Percentiles rank a stretch among this genome's conserved stretches.
phyloP scores from a whole-genome alignment of 2,888 invertebrate species.

The Germaria angustata region DNA sequence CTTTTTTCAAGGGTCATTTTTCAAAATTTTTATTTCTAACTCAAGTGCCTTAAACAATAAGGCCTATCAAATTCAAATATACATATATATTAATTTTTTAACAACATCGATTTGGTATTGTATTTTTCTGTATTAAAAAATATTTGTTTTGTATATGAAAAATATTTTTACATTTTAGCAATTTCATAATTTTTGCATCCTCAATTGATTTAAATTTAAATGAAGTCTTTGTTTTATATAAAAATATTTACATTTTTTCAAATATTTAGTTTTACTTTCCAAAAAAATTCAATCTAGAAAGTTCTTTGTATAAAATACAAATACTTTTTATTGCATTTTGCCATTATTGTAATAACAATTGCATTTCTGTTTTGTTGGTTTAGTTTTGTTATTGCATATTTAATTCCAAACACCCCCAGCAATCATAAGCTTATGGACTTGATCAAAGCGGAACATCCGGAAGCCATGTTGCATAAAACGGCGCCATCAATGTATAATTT shows the following conservation, averaged over 20 bases:
- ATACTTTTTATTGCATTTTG: neutral
- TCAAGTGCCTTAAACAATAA: too few relatives aligned
- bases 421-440: constrained; percentile 91
- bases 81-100: too few relatives aligned
- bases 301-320: neutral
- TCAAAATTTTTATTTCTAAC: too few relatives aligned
- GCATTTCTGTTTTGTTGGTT: neutral
- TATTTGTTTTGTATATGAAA: too few relatives aligned
- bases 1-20: too few relatives aligned
- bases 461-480: constrained; percentile 82
- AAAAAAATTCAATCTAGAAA: neutral
- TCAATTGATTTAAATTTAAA: too few relatives aligned
- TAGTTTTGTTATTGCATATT: neutral
- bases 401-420: constrained; percentile 85
- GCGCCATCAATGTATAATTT: constrained; percentile 35
- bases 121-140: too few relatives aligned
- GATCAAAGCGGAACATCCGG: constrained; percentile 86
- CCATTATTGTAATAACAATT: constrained; percentile 1
- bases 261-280: neutral
- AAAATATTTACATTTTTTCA: neutral
- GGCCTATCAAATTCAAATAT: too few relatives aligned
- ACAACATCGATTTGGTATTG: too few relatives aligned
- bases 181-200: too few relatives aligned
- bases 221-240: neutral
- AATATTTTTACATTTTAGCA: too few relatives aligned